Percentiles rank a stretch among this genome's conserved stretches.
Conservation (phyloP, 2,888 invertebrate genomes). For the Carpatolechia fugitivella region DNA sequence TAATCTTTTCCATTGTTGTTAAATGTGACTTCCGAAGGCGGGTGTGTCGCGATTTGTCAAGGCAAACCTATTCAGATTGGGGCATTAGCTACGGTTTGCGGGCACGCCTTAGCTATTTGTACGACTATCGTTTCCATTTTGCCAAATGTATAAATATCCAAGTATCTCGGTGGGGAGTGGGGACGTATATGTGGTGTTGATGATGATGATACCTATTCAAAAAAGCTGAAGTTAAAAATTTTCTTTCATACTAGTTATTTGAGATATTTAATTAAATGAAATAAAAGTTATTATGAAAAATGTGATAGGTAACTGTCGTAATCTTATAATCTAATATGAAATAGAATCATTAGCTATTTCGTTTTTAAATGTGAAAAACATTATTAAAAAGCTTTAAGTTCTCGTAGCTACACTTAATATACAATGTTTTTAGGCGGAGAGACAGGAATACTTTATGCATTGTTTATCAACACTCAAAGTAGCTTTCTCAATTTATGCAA, state of each 20-base stretch:
- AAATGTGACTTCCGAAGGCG: slow-evolving; percentile 26
- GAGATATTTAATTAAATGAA: no score
- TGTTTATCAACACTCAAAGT: neutral
- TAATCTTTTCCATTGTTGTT: slow-evolving; percentile 3
- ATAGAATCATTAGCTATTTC: neutral
- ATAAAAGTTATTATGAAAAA: no score
- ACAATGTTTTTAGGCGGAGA: no score
- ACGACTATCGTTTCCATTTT: slow-evolving; percentile 26
- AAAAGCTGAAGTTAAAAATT: no score
- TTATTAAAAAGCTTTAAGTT: no score
- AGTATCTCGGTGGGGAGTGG: no score
- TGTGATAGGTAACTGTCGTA: no score
- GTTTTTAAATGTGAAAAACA: neutral
- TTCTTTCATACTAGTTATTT: no score
- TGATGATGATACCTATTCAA: no score
- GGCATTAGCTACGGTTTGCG: slow-evolving; percentile 32
- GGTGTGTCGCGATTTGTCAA: slow-evolving; percentile 51
- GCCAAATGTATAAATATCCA: slow-evolving; percentile 39
- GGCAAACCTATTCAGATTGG: slow-evolving; percentile 43
- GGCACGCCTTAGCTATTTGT: slow-evolving; percentile 36
- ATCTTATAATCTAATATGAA: no score
- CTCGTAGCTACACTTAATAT: no score
- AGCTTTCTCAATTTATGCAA: neutral
- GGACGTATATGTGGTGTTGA: no score
- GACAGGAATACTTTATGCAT: neutral